phyloP scores from a whole-genome alignment of 1,140 invertebrate genomes.

The Cotesia typhae region DNA sequence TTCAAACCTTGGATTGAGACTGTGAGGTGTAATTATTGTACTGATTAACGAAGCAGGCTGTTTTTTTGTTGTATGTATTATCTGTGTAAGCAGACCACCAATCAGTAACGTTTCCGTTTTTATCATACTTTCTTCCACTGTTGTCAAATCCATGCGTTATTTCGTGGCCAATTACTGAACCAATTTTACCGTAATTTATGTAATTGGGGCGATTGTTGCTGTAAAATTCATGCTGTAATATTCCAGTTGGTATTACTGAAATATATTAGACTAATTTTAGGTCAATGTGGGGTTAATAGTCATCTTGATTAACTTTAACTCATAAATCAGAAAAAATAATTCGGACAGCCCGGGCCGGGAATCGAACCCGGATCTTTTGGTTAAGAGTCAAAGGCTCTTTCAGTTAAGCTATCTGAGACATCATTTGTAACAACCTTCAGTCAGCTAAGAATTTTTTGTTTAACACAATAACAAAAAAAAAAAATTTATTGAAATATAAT shows the following conservation, averaged over 20 bases:
- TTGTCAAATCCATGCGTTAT: conserved; percentile 67
- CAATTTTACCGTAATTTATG: conserved; percentile 77
- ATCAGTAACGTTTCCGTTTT: conserved; percentile 71
- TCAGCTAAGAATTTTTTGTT: no score
- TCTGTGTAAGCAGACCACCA: conserved; percentile 74
- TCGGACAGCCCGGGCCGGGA: no score
- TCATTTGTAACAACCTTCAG: no score
- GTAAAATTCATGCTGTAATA: conserved; percentile 79
- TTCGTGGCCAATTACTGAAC: conserved; percentile 8
- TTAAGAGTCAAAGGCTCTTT: no score
- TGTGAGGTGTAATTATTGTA: conserved; percentile 72
- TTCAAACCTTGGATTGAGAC: conserved; percentile 65
- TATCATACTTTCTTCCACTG: conserved; percentile 72
- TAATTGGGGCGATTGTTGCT: conserved; percentile 74
- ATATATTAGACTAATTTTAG: no score
- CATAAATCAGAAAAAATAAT: no score
- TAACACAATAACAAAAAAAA: no score
- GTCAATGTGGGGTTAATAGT: no score
- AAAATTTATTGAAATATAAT: no score
- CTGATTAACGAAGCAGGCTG: conserved; percentile 75
- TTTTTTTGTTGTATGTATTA: conserved; percentile 67
- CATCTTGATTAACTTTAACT: no score
- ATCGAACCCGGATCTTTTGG: no score
- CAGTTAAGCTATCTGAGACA: no score
- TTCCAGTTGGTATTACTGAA: conserved; percentile 67